Base-by-base conservation (phyloP, 2,797 vertebrate species). In the Furcifer pardalis region DNA sequence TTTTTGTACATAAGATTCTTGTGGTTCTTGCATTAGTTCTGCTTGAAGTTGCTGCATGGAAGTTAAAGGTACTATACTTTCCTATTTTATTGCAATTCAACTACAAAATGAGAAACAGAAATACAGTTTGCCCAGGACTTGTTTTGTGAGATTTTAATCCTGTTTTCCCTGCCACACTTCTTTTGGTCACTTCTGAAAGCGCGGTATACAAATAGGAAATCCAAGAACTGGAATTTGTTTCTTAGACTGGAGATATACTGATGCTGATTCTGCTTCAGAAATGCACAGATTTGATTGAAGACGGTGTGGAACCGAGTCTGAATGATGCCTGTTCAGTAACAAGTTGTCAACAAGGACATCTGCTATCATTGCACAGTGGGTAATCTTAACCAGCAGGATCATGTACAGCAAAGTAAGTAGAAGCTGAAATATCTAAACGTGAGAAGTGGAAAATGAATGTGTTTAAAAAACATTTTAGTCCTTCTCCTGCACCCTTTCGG, bases 121-220 rank as follows among this genome's bases (percentile, higher is more conserved):
- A 90, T 88, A 85, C 92, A 89, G 92, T 95, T 93, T 90, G 91
- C 49, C 84, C 86, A 90, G 90, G 90, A 80, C 74, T 37, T 91
- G 86, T 84, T 85, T 37, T 93, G 92, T 95, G 94, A 92, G 79
- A 88, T 95, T 94, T 91, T 88, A 87, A 86, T 90, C 63, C 73
- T 85, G 85, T 83, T 86, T 92, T 89, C 44, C 42, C 5, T 35
- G 12, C 35, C n/a, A n/a, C n/a, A n/a, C n/a, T n/a, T n/a, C 15
- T 92, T 95, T 94, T 95, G 91, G 91, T 93, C 90, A 95, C 95
- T 96, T 96, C 95, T 95, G 94, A 94, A 89, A 89, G 86, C 91
- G 82, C 76, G 60, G 42, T 86, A 84, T 79, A 94, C 90, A 93
- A 84, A 91, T 88, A 79, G 91, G 86, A 88, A 81, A 80, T 5